These are phyloP conservation scores for Wasmannia auropunctata DNA, from an alignment of 1,140 invertebrate species.

Conservation along the genomic window DNA sequence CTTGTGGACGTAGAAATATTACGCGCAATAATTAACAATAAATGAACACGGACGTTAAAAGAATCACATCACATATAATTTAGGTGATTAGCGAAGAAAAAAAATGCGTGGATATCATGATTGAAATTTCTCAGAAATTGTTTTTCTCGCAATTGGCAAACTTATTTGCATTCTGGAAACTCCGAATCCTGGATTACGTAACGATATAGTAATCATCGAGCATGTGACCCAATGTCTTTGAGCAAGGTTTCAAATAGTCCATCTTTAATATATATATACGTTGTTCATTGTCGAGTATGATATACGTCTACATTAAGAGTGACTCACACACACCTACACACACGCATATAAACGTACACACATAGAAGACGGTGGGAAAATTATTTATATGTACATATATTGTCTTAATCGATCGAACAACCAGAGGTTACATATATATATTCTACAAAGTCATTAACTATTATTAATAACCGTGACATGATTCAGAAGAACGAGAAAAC, in stretches of 20 bases:
- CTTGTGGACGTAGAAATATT: neutral
- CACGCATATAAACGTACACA: neutral
- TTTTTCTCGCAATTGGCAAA: constrained; percentile 34
- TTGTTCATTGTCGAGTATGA: neutral
- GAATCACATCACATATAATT: neutral
- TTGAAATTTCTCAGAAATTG: constrained; percentile 26
- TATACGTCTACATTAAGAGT: neutral
- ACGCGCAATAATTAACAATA: neutral
- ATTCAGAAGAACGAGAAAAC: neutral
- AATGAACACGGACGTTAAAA: neutral
- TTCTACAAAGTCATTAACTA: neutral
- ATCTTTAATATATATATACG: neutral
- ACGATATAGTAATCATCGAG: neutral
- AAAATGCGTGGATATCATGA: neutral
- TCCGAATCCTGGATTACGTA: constrained; percentile 59
- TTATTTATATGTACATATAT: too few relatives aligned
- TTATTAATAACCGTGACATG: constrained; percentile 13
- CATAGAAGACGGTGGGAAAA: neutral
- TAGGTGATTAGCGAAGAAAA: neutral
- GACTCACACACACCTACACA: neutral
- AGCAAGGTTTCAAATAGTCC: neutral
- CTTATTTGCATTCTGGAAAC: constrained; percentile 53
- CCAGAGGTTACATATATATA: neutral
- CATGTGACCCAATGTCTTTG: constrained; percentile 4
- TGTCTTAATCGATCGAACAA: neutral